Conservation (phyloP, 2,888 invertebrate genomes). For the Panopea generosa region DNA sequence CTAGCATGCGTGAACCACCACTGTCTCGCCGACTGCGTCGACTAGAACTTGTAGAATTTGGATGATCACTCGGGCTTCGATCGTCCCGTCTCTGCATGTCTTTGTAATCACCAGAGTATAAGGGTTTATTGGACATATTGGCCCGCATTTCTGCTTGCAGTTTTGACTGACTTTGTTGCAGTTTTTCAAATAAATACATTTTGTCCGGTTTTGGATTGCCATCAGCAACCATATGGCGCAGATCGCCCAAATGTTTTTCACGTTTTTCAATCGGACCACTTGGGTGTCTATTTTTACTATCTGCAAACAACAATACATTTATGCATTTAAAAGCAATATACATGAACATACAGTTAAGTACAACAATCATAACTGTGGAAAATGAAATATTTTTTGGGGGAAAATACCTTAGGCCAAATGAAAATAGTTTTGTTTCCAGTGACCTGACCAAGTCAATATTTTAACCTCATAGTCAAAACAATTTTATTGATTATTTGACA, state of each 20-base stretch:
- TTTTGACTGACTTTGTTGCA: slow-evolving; percentile 70
- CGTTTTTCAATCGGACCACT: slow-evolving; percentile 62
- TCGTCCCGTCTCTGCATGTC: slow-evolving; percentile 49
- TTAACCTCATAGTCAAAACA: too few relatives aligned
- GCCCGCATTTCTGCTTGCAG: slow-evolving; percentile 61
- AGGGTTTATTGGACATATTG: slow-evolving; percentile 40
- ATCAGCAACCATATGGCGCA: slow-evolving; percentile 61
- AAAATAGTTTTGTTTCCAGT: too few relatives aligned
- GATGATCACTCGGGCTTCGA: slow-evolving; percentile 41
- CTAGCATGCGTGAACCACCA: slow-evolving; percentile 35
- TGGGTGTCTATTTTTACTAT: slow-evolving; percentile 55
- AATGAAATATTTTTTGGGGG: neutral
- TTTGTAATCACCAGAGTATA: slow-evolving; percentile 52
- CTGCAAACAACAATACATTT: slow-evolving; percentile 50
- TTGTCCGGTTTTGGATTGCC: slow-evolving; percentile 73
- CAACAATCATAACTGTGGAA: neutral
- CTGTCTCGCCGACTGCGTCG: slow-evolving; percentile 71
- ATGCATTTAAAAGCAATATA: too few relatives aligned
- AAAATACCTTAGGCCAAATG: too few relatives aligned
- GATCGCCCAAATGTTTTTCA: slow-evolving; percentile 60
- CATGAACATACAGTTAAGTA: neutral
- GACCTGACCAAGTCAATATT: too few relatives aligned
- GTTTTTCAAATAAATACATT: slow-evolving; percentile 71
- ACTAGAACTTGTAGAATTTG: slow-evolving; percentile 61
- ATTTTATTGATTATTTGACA: too few relatives aligned